Conservation (phyloP, 2,113 vertebrate species). For the Cochlearius cochlearius region DNA sequence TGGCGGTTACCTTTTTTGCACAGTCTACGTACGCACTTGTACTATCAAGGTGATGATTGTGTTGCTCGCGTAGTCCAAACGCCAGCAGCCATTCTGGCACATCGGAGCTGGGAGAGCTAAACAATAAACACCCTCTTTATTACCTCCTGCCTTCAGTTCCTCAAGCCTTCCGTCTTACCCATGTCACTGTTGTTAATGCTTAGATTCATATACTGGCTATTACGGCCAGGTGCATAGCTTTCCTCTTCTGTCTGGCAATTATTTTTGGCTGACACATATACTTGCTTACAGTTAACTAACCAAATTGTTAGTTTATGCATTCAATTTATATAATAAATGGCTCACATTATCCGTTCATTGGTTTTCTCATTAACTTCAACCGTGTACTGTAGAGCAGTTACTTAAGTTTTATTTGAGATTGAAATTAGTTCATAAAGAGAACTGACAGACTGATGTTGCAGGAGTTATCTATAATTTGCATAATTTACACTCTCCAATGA, state of each 20-base stretch:
- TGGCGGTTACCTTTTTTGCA: neutral
- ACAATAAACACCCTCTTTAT: neutral
- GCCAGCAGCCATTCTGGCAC: neutral
- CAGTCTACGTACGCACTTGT: neutral
- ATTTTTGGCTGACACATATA: neutral
- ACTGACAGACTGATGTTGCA: neutral
- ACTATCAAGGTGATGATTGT: neutral
- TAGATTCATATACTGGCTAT: neutral
- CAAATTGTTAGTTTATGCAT: neutral
- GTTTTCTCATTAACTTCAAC: neutral
- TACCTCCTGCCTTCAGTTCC: neutral
- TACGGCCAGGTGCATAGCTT: neutral
- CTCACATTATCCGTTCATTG: neutral
- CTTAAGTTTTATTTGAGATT: neutral
- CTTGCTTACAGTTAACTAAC: neutral
- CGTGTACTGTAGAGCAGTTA: neutral
- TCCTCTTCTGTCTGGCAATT: neutral
- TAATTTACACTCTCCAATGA: neutral
- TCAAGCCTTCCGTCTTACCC: neutral
- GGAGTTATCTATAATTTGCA: neutral
- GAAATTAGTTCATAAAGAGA: neutral
- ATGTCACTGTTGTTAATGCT: neutral
- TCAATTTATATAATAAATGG: neutral
- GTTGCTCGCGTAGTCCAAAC: neutral
- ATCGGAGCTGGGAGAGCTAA: neutral